Evolutionary conservation across 2,797 vertebrate genomes (phyloP).

Genomic region (Crocidura indochinensis): DNA sequence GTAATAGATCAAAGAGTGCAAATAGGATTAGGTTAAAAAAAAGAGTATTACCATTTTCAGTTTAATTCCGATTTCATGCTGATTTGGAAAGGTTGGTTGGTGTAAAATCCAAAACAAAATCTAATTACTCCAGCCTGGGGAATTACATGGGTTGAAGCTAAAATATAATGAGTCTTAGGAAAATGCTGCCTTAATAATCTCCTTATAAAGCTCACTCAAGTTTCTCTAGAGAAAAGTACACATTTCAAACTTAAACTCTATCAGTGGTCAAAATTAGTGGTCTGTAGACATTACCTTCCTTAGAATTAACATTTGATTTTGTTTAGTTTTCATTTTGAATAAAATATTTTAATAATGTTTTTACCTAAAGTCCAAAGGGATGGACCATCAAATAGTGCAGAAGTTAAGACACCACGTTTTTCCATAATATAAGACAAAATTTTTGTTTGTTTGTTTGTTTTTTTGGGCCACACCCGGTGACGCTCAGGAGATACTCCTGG

Average conservation of each 20-base stretch:
- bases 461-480: too few relatives aligned
- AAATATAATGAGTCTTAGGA: conserved; percentile 46
- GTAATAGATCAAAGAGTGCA: conserved; percentile 12
- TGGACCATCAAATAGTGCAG: not conserved
- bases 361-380: not conserved
- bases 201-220: not conserved
- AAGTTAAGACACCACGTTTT: too few relatives aligned
- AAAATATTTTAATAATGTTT: not conserved
- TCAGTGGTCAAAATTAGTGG: not conserved
- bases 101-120: conserved; percentile 59
- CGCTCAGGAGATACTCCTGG: too few relatives aligned
- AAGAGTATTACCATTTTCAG: not conserved
- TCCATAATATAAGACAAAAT: too few relatives aligned
- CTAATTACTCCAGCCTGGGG: conserved; percentile 57
- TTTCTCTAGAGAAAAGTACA: conserved; percentile 27
- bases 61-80: conserved; percentile 28
- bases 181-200: conserved; percentile 58
- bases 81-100: conserved; percentile 59
- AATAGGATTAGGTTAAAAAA: conserved; percentile 12
- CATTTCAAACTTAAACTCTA: not conserved
- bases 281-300: not conserved
- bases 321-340: not conserved
- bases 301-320: conserved; percentile 25
- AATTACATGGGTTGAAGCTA: conserved; percentile 41
- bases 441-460: too few relatives aligned